These are phyloP conservation scores for Dasypus novemcinctus DNA, from an alignment of 2,113 vertebrate species.

Conservation along the genomic window DNA sequence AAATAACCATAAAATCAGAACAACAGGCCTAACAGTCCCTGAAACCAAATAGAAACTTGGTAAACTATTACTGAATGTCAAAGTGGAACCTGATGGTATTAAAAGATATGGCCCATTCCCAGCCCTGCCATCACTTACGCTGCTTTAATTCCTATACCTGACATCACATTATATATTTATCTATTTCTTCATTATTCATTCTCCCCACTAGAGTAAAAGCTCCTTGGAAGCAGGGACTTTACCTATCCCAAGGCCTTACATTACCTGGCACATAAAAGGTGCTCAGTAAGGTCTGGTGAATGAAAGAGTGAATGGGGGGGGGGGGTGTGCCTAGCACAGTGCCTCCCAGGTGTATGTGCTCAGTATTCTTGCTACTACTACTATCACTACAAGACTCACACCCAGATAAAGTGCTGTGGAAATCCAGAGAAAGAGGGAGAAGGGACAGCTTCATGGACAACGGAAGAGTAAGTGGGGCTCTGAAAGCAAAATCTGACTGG, in stretches of 20 bases:
- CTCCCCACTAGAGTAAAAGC: not conserved
- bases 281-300: not conserved
- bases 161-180: fast-evolving
- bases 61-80: not conserved
- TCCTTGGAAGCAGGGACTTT: not conserved
- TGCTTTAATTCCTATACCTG: not conserved
- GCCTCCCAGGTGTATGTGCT: fast-evolving
- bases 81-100: too few relatives aligned
- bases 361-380: not conserved
- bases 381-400: not conserved
- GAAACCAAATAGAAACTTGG: not conserved
- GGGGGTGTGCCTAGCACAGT: not conserved
- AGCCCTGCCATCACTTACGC: fast-evolving
- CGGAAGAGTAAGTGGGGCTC: not conserved
- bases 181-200: not conserved
- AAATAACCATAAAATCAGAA: not conserved
- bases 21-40: not conserved
- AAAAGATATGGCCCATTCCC: not conserved
- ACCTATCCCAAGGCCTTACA: not conserved
- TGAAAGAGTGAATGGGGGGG: not conserved
- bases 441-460: not conserved
- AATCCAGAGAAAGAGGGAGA: not conserved
- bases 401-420: not conserved
- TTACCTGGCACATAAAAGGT: not conserved
- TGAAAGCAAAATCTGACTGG: not conserved